phyloP scores from a whole-genome alignment of 2,797 vertebrate species.

The Channa striata region DNA sequence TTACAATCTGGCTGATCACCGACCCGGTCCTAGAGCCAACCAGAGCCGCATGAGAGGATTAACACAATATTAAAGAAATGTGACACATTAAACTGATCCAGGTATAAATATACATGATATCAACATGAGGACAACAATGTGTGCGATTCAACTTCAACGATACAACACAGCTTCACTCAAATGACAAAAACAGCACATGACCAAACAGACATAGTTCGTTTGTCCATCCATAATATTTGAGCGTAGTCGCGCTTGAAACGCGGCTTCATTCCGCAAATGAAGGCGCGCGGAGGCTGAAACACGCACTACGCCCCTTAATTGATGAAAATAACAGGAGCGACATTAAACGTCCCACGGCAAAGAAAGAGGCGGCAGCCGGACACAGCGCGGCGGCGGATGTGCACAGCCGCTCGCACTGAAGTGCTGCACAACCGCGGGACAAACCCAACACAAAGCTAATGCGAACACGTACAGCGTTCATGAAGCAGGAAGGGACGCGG shows the following conservation, averaged over 20 bases:
- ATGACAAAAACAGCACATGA: background rate
- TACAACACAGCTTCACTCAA: background rate
- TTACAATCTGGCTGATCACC: conserved; percentile 1
- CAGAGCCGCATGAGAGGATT: conserved; percentile 1
- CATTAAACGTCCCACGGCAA: conserved; percentile 42
- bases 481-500: conserved; percentile 48
- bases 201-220: background rate
- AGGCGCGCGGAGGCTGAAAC: background rate
- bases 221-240: conserved; percentile 9
- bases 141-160: too few relatives aligned
- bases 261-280: conserved; percentile 5
- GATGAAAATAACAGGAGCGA: conserved; percentile 1
- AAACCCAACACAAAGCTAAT: conserved; percentile 2
- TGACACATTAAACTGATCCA: background rate
- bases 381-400: conserved; percentile 43
- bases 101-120: background rate
- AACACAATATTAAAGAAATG: background rate
- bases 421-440: background rate
- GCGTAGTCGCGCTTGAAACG: background rate
- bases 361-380: conserved; percentile 58
- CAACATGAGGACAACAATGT: too few relatives aligned
- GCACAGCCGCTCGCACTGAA: too few relatives aligned
- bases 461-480: conserved; percentile 47
- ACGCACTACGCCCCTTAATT: conserved; percentile 19
- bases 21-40: background rate